Base-by-base conservation (phyloP, 2,888 invertebrate species). In the Allygus modestus region DNA sequence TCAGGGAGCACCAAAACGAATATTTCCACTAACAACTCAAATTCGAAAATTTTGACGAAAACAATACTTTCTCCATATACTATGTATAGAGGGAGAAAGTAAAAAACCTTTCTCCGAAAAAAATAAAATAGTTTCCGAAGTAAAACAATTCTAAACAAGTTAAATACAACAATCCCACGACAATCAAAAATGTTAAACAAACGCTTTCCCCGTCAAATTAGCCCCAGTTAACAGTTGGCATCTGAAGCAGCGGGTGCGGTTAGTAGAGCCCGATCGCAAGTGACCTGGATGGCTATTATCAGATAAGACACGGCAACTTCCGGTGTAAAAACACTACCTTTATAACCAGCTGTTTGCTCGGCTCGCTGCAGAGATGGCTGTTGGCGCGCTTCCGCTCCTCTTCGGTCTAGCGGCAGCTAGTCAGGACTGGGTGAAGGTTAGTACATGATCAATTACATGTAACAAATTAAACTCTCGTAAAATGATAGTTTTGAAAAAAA, bases 321-420 rank as follows among this genome's bases (percentile, higher is more conserved):
- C 75, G 75, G 75, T 46, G 75, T 46, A 46, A 65, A 46, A 58
- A 20, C 17, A 73, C 26, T 51, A 26, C 46, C 75, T 51, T 73
- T 77, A 77, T 77, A 77, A 77, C 1, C 75, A 46, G 75, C 46
- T 77, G 75, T 46, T 77, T 46, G 75, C 23, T 20, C 75, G 46
- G 26, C 46, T 77, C 46, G 46, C 46, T 28, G 75, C 75, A 77
- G 75, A 46, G 51, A 77, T 77, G 75, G 51, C 17, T 46, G 79
- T 51, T 4, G 23, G 5, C 51, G 31, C 51, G 58, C 79, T 79
- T 79, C 79, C 79, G 79, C 54, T 79, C 1, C 54, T 79, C 28
- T 37, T 79, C 33, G 79, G 79, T 79, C 58, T 79, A 58, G 79
- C 79, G 58, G 79, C 79, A 79, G 79, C 51, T 15, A 58, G 26